Conservation (phyloP, 1,140 invertebrate species). For the Helicoverpa armigera region DNA sequence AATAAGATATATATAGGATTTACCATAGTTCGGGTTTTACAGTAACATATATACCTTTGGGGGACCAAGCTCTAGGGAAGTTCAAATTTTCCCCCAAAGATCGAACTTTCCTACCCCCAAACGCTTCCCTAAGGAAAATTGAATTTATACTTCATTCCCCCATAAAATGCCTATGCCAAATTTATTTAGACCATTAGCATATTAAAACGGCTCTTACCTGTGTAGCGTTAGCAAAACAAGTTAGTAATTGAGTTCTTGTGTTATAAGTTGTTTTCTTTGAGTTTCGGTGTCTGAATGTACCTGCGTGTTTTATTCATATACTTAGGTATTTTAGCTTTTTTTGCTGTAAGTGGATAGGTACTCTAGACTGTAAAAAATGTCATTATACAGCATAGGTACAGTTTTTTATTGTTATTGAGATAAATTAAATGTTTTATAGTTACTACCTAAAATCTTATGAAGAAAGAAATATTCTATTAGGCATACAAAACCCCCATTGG, state of each 20-base stretch:
- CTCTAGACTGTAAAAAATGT: too few species aligned
- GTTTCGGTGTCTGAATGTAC: neutral
- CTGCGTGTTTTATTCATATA: neutral
- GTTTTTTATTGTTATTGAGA: too few species aligned
- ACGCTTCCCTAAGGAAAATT: slow-evolving; percentile 64
- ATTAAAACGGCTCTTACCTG: slow-evolving; percentile 75
- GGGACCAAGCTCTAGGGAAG: neutral
- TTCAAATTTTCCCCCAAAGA: slow-evolving; percentile 43
- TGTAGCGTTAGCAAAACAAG: slow-evolving; percentile 62
- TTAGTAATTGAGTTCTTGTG: neutral
- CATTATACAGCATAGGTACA: too few species aligned
- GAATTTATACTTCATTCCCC: slow-evolving; percentile 79
- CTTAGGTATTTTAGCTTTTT: too few species aligned
- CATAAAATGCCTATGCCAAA: slow-evolving; percentile 78
- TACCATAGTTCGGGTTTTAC: too few species aligned
- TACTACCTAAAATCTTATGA: too few species aligned
- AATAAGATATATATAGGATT: too few species aligned
- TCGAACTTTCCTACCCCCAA: slow-evolving; percentile 25
- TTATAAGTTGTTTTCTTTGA: neutral
- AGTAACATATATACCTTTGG: neutral
- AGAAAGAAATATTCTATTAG: too few species aligned
- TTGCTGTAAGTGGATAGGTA: too few species aligned
- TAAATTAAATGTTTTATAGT: too few species aligned
- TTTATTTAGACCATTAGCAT: slow-evolving; percentile 83
- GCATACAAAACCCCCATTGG: too few species aligned